Base-by-base conservation (phyloP, 2,797 vertebrate species). In the Acestrorhynchus altus region DNA sequence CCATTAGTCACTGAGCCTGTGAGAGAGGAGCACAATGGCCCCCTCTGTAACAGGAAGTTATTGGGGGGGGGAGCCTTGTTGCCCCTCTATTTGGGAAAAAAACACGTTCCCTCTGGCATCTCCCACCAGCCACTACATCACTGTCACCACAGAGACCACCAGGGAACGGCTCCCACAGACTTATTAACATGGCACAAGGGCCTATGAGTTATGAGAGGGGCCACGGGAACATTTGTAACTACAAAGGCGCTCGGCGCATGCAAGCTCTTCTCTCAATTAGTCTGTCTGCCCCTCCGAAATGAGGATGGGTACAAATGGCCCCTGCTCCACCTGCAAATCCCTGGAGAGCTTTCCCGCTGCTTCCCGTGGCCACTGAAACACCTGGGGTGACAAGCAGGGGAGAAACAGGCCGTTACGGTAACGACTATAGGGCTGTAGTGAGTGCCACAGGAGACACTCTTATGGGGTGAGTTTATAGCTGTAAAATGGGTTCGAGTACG, bases 51-150 rank as follows among this genome's bases (percentile, higher is more conserved):
- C 71, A 71, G 67, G 74, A 67, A 28, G 67, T 26, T 69, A 78
- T 52, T 72, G 60, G 39, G 44, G 59, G 39, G 54, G 57, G 65
- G 57, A 40, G 57, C 11, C 44, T 80, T 44, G 13, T 46, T 39
- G 57, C 63, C 26, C 52, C 28, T 42, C 39, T 81, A 2, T 28
- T 8, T 16, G 79, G 52, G 20, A 56, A 26, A 26, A 56, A 56
- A 84, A 81, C 84, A 85, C 72, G 83, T 88, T 90, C 90, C 90
- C 83, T 86, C 87, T 92, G 93, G 92, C 91, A 92, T 91, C 88
- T 92, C 92, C 90, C 90, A 89, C 88, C 77, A 89, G 91, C 91
- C 93, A 93, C 95, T 95, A 93, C 93, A 95, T 95, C 94, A 94
- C 92, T 96, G 94, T 95, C 95, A 94, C 87, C 85, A 66, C 86